Conservation (phyloP, 2,113 vertebrate species). For the Falco punctatus region DNA sequence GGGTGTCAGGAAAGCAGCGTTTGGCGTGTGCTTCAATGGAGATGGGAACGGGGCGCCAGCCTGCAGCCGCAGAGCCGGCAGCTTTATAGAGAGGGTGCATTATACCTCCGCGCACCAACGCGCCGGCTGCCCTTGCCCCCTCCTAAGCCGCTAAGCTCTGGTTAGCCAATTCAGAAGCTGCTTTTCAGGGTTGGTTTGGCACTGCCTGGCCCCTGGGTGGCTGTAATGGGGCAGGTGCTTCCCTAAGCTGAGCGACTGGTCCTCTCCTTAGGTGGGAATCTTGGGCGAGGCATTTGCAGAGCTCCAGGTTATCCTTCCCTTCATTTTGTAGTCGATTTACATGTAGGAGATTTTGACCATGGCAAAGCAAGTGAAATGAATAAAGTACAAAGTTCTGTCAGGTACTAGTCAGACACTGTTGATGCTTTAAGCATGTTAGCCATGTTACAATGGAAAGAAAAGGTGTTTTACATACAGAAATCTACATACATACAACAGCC, state of each 20-base stretch:
- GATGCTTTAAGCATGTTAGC: constrained; percentile 91
- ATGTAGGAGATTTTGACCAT: constrained; percentile 95
- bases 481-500: constrained; percentile 87
- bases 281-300: constrained; percentile 84
- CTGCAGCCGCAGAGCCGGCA: background rate
- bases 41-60: constrained; percentile 10
- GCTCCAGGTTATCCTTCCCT: constrained; percentile 93
- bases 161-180: constrained; percentile 28
- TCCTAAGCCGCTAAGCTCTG: background rate
- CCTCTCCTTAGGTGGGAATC: constrained; percentile 57
- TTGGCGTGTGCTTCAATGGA: constrained; percentile 60
- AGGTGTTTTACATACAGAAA: constrained; percentile 92
- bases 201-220: background rate
- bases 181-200: background rate
- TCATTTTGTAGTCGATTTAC: constrained; percentile 89
- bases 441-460: constrained; percentile 96
- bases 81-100: background rate
- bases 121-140: background rate
- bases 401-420: constrained; percentile 94
- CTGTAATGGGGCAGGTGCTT: constrained; percentile 2
- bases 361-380: constrained; percentile 98
- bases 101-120: background rate
- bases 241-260: constrained; percentile 59
- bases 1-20: constrained; percentile 59
- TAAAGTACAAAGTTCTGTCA: constrained; percentile 93